Conservation (phyloP, 2,888 invertebrate species). For the Portevinia maculata region DNA sequence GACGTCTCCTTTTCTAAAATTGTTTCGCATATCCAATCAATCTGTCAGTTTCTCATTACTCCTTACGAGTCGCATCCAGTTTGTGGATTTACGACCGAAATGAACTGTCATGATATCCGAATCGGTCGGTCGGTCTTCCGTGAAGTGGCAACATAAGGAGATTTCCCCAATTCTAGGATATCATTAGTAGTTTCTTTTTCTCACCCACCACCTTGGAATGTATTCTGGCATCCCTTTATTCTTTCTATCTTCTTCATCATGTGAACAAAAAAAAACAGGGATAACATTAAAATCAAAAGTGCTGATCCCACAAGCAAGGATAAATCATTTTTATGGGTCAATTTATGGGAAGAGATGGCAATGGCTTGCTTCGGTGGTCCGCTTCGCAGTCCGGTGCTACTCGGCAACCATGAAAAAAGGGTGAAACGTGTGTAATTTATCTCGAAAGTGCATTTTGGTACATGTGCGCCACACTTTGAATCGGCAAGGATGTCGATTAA, state of each 20-base stretch:
- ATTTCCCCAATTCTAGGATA: conserved; percentile 46
- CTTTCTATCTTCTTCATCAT: conserved; percentile 4
- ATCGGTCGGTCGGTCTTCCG: conserved; percentile 51
- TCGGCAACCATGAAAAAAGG: conserved; percentile 29
- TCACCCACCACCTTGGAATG: background rate
- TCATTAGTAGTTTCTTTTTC: conserved; percentile 22
- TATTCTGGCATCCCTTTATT: conserved; percentile 12
- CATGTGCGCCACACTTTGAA: conserved; percentile 71
- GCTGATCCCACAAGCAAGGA: conserved; percentile 73
- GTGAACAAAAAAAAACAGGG: conserved; percentile 24
- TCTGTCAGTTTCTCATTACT: conserved; percentile 68
- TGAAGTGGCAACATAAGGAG: conserved; percentile 68
- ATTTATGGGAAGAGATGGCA: conserved; percentile 68
- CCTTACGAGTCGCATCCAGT: conserved; percentile 68
- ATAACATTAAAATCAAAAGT: conserved; percentile 73
- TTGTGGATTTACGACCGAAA: conserved; percentile 63
- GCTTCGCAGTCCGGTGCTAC: conserved; percentile 5
- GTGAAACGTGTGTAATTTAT: conserved; percentile 72
- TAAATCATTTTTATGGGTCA: conserved; percentile 75
- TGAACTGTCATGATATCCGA: conserved; percentile 67
- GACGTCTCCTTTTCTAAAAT: conserved; percentile 34
- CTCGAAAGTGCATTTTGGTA: conserved; percentile 71
- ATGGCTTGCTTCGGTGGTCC: conserved; percentile 51
- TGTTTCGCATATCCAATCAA: conserved; percentile 58
- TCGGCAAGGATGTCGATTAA: conserved; percentile 72